phyloP scores from a whole-genome alignment of 2,797 vertebrate genomes.

The Microctenopoma stevenorrisi region DNA sequence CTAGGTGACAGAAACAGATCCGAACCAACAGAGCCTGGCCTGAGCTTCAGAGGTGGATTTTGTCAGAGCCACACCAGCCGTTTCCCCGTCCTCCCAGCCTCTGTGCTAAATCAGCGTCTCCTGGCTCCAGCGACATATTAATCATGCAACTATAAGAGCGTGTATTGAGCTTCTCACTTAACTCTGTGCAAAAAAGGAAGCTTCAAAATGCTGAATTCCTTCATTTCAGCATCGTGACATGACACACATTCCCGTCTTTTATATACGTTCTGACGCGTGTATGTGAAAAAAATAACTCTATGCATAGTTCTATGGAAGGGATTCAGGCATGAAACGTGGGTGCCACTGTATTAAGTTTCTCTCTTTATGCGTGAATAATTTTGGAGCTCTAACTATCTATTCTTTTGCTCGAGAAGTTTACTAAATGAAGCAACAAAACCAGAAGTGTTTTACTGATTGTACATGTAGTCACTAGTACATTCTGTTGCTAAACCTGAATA shows the following conservation, averaged over 20 bases:
- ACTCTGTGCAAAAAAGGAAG: slow-evolving; percentile 22
- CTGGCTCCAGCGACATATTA: not conserved
- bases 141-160: not conserved
- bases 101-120: slow-evolving; percentile 3
- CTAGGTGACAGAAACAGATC: not conserved
- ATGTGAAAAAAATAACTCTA: slow-evolving; percentile 56
- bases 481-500: slow-evolving; percentile 52
- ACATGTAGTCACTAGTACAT: slow-evolving; percentile 40
- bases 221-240: slow-evolving; percentile 24
- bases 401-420: slow-evolving; percentile 33
- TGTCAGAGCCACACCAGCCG: not conserved
- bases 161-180: not conserved
- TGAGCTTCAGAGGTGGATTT: not conserved
- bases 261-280: slow-evolving; percentile 17
- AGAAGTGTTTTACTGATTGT: slow-evolving; percentile 52
- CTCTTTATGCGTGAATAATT: slow-evolving; percentile 15
- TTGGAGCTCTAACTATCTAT: slow-evolving; percentile 8
- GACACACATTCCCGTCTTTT: slow-evolving; percentile 11
- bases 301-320: slow-evolving; percentile 77
- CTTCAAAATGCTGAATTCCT: slow-evolving; percentile 12
- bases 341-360: slow-evolving; percentile 52
- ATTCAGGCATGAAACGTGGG: slow-evolving; percentile 53
- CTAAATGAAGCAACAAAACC: slow-evolving; percentile 23
- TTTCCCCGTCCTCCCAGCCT: not conserved
- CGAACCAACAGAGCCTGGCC: too few relatives aligned